Base-by-base conservation (phyloP, 2,888 invertebrate species). In the Pterostichus madidus region DNA sequence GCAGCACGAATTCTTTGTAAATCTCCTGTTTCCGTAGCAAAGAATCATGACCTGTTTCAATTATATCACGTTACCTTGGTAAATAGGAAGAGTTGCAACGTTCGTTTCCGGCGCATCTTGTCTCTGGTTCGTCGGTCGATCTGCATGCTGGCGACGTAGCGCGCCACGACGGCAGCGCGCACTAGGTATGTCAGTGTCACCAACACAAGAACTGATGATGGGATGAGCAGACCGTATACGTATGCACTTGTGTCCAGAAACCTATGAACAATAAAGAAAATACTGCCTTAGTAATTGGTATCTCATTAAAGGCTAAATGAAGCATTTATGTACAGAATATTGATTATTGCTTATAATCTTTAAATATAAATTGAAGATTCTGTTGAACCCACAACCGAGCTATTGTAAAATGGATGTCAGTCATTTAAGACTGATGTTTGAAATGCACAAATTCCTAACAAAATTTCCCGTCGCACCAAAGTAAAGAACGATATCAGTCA, bases 91-190 rank as follows among this genome's bases (percentile, higher is more conserved):
- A 93, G 90, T 87, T 93, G 93, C 83, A 93, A 88, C 44, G 91
- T 90, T 84, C 93, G 90, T 85, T 92, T 91, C 85, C 92, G 90
- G 78, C 92, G 91, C 92, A 93, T 92, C 88, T 93, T 93, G 86
- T 92, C 92, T 59, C 93, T 91, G 59, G 92, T 90, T 86, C 92
- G 91, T 83, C 91, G 90, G 85, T 93, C 93, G 84, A 92, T 88
- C 86, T 93, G 93, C 91, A 93, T 91, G 85, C 91, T 92, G 87
- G 92, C 92, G 46, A 92, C 92, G 87, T 92, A 92, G 85, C 92
- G 91, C 11, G 93, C 92, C 10, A 92, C 91, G 75, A 92, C 89
- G 31, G 93, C 92, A 32, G 93, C 92, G 85, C 92, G 91, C 56
- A 91, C 86, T 80, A 92, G 89, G 85, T 92, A 91, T 84, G 91